These are phyloP conservation scores for Scaptomyza hsui DNA, from an alignment of 1,140 invertebrate genomes.

Conservation along the genomic window DNA sequence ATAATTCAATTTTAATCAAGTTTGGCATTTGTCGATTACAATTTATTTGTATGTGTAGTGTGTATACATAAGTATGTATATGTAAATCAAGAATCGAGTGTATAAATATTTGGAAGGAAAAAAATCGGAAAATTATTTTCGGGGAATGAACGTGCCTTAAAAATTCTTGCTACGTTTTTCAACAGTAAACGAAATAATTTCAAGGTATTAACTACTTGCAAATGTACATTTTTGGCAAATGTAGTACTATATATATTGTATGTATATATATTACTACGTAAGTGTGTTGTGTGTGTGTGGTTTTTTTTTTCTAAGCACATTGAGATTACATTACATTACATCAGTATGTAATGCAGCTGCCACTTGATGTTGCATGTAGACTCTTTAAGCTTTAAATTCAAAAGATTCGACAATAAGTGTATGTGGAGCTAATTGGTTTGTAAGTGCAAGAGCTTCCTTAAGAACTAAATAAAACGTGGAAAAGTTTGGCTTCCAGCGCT, in stretches of 20 bases:
- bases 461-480: constrained; percentile 21
- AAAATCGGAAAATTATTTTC: neutral
- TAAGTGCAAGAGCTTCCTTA: neutral
- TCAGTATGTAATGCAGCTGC: too few relatives aligned
- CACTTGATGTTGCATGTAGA: constrained; percentile 11
- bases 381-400: constrained; percentile 2
- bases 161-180: constrained; percentile 1
- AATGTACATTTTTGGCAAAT: constrained; percentile 46
- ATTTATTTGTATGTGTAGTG: constrained; percentile 18
- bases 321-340: too few relatives aligned
- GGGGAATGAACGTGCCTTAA: neutral
- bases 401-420: neutral
- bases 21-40: constrained; percentile 14
- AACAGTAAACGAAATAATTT: neutral
- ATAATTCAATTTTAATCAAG: neutral
- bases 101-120: neutral
- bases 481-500: neutral
- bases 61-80: constrained; percentile 7
- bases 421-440: neutral
- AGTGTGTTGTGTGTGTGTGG: constrained; percentile 5
- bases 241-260: constrained; percentile 20
- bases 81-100: constrained; percentile 2
- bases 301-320: too few relatives aligned
- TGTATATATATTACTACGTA: constrained; percentile 16
- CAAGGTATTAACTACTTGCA: neutral